phyloP scores from a whole-genome alignment of 2,113 vertebrate genomes.

The Myocastor coypus region DNA sequence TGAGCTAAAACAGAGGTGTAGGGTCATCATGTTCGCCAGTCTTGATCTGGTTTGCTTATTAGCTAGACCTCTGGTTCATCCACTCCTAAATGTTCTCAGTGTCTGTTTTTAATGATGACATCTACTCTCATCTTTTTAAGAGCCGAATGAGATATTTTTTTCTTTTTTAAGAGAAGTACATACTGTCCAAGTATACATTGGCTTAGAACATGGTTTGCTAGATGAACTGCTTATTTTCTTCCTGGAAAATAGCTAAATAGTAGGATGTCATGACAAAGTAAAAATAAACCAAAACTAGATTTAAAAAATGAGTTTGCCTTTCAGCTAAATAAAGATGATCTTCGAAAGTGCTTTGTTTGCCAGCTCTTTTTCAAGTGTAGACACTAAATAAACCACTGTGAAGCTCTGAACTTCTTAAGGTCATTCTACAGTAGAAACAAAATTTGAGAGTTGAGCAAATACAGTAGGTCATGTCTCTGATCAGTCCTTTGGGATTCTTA shows the following conservation, averaged over 20 bases:
- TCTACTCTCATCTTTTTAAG: neutral
- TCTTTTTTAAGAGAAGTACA: neutral
- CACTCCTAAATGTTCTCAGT: neutral
- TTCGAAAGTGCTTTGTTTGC: neutral
- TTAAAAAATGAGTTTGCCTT: neutral
- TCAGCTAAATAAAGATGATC: neutral
- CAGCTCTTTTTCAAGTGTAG: neutral
- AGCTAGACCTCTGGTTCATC: neutral
- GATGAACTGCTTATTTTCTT: neutral
- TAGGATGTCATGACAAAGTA: neutral
- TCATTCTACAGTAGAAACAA: neutral
- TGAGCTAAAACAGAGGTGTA: neutral
- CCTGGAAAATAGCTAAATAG: slow-evolving; percentile 3
- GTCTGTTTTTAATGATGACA: neutral
- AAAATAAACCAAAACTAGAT: neutral
- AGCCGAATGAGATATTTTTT: neutral
- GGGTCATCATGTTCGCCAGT: neutral
- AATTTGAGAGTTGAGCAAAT: neutral
- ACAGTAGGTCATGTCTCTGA: neutral
- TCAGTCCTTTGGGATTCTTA: neutral
- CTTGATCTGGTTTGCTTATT: neutral
- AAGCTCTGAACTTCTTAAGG: neutral
- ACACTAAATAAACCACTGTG: neutral
- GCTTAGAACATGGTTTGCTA: neutral
- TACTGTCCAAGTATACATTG: neutral